Evolutionary conservation across 1,140 invertebrate genomes (phyloP).

Genomic region (Thrips palmi): DNA sequence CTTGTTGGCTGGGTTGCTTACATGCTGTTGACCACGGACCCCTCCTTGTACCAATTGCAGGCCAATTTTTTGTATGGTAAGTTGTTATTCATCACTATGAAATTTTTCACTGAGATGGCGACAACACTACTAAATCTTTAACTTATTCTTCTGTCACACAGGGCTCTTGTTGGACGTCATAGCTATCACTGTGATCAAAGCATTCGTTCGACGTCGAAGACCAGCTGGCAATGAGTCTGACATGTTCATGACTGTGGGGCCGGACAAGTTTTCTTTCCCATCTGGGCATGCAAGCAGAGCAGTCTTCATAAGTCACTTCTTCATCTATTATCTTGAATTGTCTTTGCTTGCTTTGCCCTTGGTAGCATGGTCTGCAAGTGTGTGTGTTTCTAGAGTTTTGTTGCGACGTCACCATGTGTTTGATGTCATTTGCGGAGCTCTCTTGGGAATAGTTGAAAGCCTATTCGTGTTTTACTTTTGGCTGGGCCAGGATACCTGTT

Average conservation of each 20-base stretch:
- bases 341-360: slow-evolving; percentile 38
- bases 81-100: slow-evolving; percentile 10
- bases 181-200: slow-evolving; percentile 64
- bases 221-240: slow-evolving; percentile 45
- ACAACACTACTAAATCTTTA: too few species aligned
- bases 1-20: slow-evolving; percentile 47
- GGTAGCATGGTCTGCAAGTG: slow-evolving; percentile 50
- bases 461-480: slow-evolving; percentile 44
- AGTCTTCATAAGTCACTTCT: slow-evolving; percentile 53
- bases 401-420: slow-evolving; percentile 70
- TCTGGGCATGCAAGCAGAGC: slow-evolving; percentile 88
- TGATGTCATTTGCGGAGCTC: slow-evolving; percentile 59
- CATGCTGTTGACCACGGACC: slow-evolving; percentile 49
- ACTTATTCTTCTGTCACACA: too few species aligned
- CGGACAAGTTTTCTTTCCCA: slow-evolving; percentile 90
- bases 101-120: too few species aligned
- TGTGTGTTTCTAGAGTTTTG: slow-evolving; percentile 62
- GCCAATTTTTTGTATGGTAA: slow-evolving; percentile 71
- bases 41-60: slow-evolving; percentile 52
- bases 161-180: slow-evolving; percentile 73
- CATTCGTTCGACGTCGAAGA: slow-evolving; percentile 51
- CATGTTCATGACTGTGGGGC: slow-evolving; percentile 35
- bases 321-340: slow-evolving; percentile 24
- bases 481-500: slow-evolving; percentile 34
- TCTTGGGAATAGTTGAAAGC: slow-evolving; percentile 58